These are phyloP conservation scores for Epinotia ramella DNA, from an alignment of 2,888 invertebrate genomes.

Conservation along the genomic window DNA sequence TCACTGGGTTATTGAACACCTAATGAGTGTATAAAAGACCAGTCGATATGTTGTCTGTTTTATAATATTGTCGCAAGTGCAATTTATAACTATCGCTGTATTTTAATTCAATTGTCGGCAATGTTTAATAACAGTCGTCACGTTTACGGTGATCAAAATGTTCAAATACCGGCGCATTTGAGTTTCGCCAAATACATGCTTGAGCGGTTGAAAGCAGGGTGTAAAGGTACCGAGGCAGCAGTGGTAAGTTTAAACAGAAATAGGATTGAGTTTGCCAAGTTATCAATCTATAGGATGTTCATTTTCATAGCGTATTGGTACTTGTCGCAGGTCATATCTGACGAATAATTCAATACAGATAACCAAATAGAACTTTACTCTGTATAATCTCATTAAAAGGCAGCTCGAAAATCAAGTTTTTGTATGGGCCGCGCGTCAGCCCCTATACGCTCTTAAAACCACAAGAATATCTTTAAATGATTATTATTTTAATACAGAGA, in stretches of 20 bases:
- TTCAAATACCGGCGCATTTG: constrained; percentile 69
- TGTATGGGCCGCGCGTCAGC: too few species aligned
- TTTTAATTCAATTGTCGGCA: constrained; percentile 48
- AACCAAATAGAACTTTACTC: too few species aligned
- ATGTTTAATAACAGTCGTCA: constrained; percentile 56
- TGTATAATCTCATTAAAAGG: too few species aligned
- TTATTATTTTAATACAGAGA: too few species aligned
- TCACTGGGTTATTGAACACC: neutral
- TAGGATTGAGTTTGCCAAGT: neutral
- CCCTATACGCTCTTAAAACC: too few species aligned
- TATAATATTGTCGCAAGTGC: neutral
- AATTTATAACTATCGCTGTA: neutral
- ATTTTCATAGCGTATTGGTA: too few species aligned
- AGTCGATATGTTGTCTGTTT: neutral
- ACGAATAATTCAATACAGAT: too few species aligned
- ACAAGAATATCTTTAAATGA: too few species aligned
- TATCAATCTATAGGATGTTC: too few species aligned
- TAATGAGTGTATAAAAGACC: constrained; percentile 4
- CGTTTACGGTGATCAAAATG: constrained; percentile 62
- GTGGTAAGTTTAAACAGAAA: constrained; percentile 20
- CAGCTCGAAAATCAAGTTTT: too few species aligned
- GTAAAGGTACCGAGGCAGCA: constrained; percentile 8
- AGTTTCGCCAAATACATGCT: constrained; percentile 72
- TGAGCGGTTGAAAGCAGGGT: constrained; percentile 49
- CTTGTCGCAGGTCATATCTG: too few species aligned